Conservation (phyloP, 2,888 invertebrate species). For the Stictocephala bisonia region DNA sequence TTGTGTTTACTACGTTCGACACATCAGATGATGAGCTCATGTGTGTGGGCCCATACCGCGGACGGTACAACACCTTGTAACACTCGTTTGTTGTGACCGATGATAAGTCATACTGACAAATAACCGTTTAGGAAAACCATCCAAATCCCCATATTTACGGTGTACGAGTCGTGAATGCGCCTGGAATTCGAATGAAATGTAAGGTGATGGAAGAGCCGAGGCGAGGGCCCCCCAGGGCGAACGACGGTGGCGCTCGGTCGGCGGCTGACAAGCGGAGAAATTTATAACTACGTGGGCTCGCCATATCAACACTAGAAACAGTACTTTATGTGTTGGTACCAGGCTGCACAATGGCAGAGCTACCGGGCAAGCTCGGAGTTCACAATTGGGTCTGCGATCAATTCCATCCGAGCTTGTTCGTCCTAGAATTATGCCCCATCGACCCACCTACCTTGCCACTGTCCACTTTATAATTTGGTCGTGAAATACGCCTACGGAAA, state of each 20-base stretch:
- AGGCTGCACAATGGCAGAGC: slow-evolving; percentile 13
- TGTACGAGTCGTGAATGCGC: slow-evolving; percentile 10
- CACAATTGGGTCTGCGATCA: neutral
- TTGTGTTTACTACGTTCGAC: no score
- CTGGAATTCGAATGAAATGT: slow-evolving; percentile 29
- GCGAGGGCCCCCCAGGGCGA: neutral
- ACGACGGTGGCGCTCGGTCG: slow-evolving; percentile 24
- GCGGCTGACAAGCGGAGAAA: slow-evolving; percentile 30
- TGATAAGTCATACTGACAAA: no score
- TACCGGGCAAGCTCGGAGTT: neutral
- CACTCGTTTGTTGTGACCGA: no score
- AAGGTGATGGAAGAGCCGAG: neutral
- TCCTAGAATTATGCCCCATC: no score
- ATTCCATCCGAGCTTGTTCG: neutral
- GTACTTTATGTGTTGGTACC: slow-evolving; percentile 33
- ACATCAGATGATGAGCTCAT: no score
- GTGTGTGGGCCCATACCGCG: no score
- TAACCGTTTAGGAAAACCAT: no score
- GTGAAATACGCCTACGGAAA: no score
- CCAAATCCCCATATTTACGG: slow-evolving; percentile 27
- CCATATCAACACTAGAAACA: slow-evolving; percentile 45
- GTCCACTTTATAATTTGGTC: no score
- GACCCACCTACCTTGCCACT: no score
- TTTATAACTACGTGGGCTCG: slow-evolving; percentile 38
- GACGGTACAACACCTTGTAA: no score